Conservation (phyloP, 2,797 vertebrate genomes). For the Lates japonicus region DNA sequence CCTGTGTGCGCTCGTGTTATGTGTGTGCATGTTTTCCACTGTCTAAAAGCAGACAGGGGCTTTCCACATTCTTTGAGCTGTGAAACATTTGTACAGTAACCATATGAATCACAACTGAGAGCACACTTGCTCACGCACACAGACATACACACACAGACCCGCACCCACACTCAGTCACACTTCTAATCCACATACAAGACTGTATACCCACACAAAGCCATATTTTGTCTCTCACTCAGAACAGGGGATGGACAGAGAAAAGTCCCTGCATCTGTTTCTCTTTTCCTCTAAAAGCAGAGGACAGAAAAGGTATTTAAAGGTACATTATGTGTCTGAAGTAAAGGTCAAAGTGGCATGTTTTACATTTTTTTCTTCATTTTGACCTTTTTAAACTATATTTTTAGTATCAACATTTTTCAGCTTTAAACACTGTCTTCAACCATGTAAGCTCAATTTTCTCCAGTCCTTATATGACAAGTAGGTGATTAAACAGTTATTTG, state of each 20-base stretch:
- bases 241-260: constrained; percentile 69
- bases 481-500: neutral
- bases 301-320: constrained; percentile 33
- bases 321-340: constrained; percentile 7
- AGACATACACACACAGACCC: too few relatives aligned
- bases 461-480: neutral
- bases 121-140: constrained; percentile 26
- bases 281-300: constrained; percentile 50
- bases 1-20: constrained; percentile 33
- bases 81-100: constrained; percentile 75
- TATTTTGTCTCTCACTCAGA: constrained; percentile 58
- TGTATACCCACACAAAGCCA: constrained; percentile 70
- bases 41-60: constrained; percentile 77
- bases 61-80: constrained; percentile 76
- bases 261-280: constrained; percentile 72
- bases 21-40: constrained; percentile 61
- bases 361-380: neutral
- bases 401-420: neutral
- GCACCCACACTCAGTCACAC: too few relatives aligned
- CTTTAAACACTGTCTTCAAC: neutral
- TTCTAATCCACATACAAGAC: constrained; percentile 21
- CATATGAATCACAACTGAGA: constrained; percentile 82
- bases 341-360: constrained; percentile 40
- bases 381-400: constrained; percentile 9
- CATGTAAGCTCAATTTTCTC: neutral